Percentiles rank a stretch among this genome's conserved stretches.
These are phyloP conservation scores for Rhysida immarginata DNA, from an alignment of 1,140 invertebrate species.

Conservation along the genomic window DNA sequence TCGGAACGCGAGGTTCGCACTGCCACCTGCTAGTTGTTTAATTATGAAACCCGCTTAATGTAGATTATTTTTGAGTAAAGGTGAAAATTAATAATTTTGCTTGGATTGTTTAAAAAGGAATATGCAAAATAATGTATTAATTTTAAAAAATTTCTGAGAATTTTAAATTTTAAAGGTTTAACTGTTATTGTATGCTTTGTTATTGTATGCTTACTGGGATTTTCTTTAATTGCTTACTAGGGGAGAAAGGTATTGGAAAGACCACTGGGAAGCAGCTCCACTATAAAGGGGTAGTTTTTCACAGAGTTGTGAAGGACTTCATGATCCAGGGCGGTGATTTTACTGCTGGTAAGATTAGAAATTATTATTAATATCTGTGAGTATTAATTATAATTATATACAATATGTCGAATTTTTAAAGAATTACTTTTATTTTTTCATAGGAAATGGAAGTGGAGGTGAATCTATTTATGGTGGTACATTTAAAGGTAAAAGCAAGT, in stretches of 20 bases:
- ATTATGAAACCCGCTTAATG: too few species aligned
- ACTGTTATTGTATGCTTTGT: not conserved
- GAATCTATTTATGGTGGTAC: conserved; percentile 81
- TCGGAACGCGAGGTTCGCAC: too few species aligned
- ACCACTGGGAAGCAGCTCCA: conserved; percentile 53
- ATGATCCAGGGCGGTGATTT: conserved; percentile 43
- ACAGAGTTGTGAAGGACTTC: conserved; percentile 83
- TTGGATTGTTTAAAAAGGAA: too few species aligned
- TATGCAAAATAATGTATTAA: too few species aligned
- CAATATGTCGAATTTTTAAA: not conserved
- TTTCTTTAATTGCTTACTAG: too few species aligned
- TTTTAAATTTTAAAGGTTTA: not conserved
- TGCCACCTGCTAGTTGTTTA: too few species aligned
- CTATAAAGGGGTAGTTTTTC: conserved; percentile 58
- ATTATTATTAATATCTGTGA: not conserved
- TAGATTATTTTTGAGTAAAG: too few species aligned
- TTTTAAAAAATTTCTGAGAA: not conserved
- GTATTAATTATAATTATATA: not conserved
- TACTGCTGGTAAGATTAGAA: conserved; percentile 16
- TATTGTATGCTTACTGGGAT: too few species aligned
- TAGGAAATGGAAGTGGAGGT: conserved; percentile 74
- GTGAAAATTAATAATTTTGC: too few species aligned
- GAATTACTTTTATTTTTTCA: conserved; percentile 4
- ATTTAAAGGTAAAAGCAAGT: conserved; percentile 49
- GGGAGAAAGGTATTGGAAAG: conserved; percentile 22